Conservation (phyloP, 2,113 vertebrate species). For the Bombycilla garrulus region DNA sequence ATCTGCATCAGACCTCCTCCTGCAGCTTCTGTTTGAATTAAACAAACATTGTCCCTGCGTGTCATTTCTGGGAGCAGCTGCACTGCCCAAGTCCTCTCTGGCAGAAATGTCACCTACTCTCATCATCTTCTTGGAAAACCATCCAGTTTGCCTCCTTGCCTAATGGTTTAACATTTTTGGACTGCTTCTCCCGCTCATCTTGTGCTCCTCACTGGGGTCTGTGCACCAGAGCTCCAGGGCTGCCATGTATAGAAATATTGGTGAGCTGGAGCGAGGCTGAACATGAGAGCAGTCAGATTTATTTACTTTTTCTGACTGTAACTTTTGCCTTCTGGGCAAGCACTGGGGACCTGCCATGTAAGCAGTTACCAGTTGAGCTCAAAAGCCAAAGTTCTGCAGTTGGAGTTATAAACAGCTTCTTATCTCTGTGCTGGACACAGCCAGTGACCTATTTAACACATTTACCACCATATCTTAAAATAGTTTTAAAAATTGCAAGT, state of each 20-base stretch:
- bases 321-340: slow-evolving; percentile 15
- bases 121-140: neutral
- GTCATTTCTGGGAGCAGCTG: neutral
- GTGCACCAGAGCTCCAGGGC: neutral
- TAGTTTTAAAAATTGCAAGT: neutral
- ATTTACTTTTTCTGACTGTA: slow-evolving; percentile 33
- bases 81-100: neutral
- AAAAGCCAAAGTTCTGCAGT: slow-evolving; percentile 31
- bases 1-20: neutral
- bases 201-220: neutral
- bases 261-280: neutral
- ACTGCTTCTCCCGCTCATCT: neutral
- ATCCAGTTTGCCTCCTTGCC: neutral
- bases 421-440: slow-evolving; percentile 37
- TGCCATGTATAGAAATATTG: slow-evolving; percentile 30
- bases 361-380: slow-evolving; percentile 40
- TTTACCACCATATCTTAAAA: neutral
- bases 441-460: slow-evolving; percentile 33
- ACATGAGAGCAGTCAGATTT: slow-evolving; percentile 33
- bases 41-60: neutral
- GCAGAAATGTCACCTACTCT: neutral
- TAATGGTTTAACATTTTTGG: neutral
- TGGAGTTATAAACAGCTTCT: slow-evolving; percentile 27
- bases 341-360: neutral
- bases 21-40: neutral